These are phyloP conservation scores for Andrena minutula DNA, from an alignment of 2,888 invertebrate species.

Conservation along the genomic window DNA sequence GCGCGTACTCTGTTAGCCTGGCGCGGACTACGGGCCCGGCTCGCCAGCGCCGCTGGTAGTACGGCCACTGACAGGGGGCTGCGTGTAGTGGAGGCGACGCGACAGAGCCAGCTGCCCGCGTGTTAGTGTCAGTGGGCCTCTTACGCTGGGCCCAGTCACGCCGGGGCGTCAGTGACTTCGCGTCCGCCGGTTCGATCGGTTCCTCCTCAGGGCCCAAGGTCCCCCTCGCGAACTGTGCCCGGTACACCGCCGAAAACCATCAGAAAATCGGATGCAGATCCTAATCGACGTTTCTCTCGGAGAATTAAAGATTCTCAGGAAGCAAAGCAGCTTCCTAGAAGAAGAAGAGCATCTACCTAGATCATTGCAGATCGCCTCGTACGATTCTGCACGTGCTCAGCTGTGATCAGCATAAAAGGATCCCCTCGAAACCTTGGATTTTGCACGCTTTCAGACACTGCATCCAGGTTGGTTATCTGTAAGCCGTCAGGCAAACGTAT, in stretches of 20 bases:
- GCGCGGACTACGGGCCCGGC: constrained; percentile 61
- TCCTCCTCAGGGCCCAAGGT: constrained; percentile 66
- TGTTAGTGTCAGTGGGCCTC: constrained; percentile 77
- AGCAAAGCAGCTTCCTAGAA: neutral
- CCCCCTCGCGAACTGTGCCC: constrained; percentile 7
- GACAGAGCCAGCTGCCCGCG: constrained; percentile 62
- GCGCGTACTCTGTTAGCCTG: constrained; percentile 69
- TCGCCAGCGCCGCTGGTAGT: constrained; percentile 53
- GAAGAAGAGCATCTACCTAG: neutral
- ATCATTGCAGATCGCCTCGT: neutral
- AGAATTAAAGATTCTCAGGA: neutral
- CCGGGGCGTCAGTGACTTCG: constrained; percentile 84
- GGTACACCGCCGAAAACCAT: neutral
- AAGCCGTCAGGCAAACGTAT: constrained; percentile 24
- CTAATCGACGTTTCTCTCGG: neutral
- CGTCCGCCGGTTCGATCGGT: constrained; percentile 83
- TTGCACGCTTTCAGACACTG: neutral
- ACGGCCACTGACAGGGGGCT: constrained; percentile 51
- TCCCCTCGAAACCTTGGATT: neutral
- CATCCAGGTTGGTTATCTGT: constrained; percentile 33
- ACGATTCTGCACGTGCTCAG: constrained; percentile 5
- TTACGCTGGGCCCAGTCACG: constrained; percentile 81
- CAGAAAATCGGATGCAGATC: neutral
- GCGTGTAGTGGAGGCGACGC: constrained; percentile 56
- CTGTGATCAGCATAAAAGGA: neutral